Base-by-base conservation (phyloP, 2,888 invertebrate genomes). In the Pollenia amentaria region DNA sequence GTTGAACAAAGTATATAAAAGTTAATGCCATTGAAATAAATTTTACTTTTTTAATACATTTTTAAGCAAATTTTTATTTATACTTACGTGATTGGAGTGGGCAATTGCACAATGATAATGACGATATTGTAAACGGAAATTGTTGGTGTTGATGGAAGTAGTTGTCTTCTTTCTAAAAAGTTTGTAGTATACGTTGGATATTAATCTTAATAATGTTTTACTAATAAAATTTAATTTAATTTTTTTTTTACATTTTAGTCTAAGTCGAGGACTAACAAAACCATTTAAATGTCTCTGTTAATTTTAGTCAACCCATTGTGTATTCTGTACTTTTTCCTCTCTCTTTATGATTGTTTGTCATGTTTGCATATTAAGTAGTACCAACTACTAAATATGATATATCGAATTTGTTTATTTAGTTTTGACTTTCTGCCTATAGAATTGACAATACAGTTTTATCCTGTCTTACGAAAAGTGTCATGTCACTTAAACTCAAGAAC, bases 11-110 rank as follows among this genome's bases (percentile, higher is more conserved):
- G 75, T 80, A 75, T 76, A 84, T 84, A 84, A 84, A 85, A 77
- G 48, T 81, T 81, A 85, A 85, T 81, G 77, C 60, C 72, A 60
- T 62, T 73, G 81, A 81, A 69, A 85, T 81, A 77, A 85, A 77
- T 85, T 77, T 72, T 67, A 73, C 60, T 79, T 78, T 62, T 84
- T 84, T 84, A 84, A 84, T 84, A 84, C 73, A 79, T 79, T 84
- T 84, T 84, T 84, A 78, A 84, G 78, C 60, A 82, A 82, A 84
- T 83, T 83, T 83, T 83, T 77, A 77, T 83, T 83, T 46, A n/a
- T 77, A 70, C 70, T 77, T 70, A 70, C 70, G 83, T 70, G 77
- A 77, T 83, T 64, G 44, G 77, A 77, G 77, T 76, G 69, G 53
- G 53, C 53, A 82, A 69, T 76, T 76, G 72, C 64, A 55, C 46